phyloP scores from a whole-genome alignment of 2,113 vertebrate genomes.

The Myotis brandtii region DNA sequence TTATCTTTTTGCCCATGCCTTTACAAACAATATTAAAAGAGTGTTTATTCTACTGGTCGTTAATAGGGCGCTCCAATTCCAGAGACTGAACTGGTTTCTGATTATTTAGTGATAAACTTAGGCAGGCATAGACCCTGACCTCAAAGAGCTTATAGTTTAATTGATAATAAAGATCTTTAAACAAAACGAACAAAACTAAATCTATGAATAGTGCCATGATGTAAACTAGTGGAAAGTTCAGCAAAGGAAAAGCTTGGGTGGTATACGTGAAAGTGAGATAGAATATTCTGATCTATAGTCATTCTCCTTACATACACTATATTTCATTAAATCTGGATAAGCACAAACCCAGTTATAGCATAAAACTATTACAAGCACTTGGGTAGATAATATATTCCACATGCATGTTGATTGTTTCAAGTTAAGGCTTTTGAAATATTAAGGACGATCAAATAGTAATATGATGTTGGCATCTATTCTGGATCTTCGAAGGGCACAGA shows the following conservation, averaged over 20 bases:
- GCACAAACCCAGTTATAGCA: neutral
- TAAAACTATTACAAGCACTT: neutral
- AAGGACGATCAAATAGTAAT: conserved; percentile 70
- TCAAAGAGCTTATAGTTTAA: conserved; percentile 1
- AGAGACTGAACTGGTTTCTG: neutral
- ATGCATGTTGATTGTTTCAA: conserved; percentile 51
- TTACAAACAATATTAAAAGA: neutral
- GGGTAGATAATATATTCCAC: neutral
- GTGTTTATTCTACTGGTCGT: neutral
- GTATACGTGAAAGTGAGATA: neutral
- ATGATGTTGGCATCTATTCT: neutral
- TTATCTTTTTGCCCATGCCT: neutral
- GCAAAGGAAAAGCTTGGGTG: neutral
- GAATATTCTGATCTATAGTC: neutral
- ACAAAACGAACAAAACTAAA: neutral
- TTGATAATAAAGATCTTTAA: neutral
- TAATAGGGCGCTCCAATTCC: neutral
- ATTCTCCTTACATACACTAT: neutral
- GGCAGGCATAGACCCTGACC: neutral
- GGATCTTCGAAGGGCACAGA: conserved; percentile 28
- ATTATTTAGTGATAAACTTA: neutral
- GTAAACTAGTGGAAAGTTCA: neutral
- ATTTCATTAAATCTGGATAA: conserved; percentile 23
- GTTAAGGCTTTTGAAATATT: conserved; percentile 73
- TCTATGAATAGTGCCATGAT: neutral